Base-by-base conservation (phyloP, 2,888 invertebrate genomes). In the Lithosia quadra region DNA sequence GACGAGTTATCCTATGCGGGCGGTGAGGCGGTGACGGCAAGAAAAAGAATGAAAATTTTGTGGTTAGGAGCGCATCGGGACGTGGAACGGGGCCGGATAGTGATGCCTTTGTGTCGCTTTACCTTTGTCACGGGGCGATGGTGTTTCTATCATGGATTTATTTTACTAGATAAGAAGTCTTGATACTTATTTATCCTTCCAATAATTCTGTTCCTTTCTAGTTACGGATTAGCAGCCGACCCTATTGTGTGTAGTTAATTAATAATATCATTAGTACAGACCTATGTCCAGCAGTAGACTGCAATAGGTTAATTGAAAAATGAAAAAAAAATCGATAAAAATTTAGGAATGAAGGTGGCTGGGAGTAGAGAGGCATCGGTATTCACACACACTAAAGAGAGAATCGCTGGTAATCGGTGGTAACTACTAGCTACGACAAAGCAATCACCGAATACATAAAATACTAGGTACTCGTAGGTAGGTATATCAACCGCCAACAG, bases 1-100 rank as follows among this genome's bases (percentile, higher is more conserved):
- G 79, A 84, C 86, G 78, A 85, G 73, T 79, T 72, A 77, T 77
- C 79, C 84, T 80, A 93, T 93, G 92, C 93, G 93, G 93, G 92
- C 87, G 75, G 76, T 76, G n/a, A n/a, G 84, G 75, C 84, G 76
- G 69, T 68, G 78, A n/a, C 78, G 68, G 73, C 71, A 78, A 82
- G 83, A 81, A 88, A 88, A 66, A 89, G 90, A 90, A 86, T 84
- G 71, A 85, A 87, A 89, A 88, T 86, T 85, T 89, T 91, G 92
- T 88, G 92, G 92, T 91, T 85, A 87, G 84, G 78, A 82, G 79
- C 80, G 80, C 81, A 79, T 79, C 78, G 78, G 82, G 80, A 78
- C 76, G 78, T 83, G 83, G 82, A 86, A 78, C 81, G 80, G 73
- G 76, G 80, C 78, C 59, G 63, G 39, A 36, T 62, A 69, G 49